phyloP scores from a whole-genome alignment of 2,888 invertebrate species.

The Mechanitis messenoides region DNA sequence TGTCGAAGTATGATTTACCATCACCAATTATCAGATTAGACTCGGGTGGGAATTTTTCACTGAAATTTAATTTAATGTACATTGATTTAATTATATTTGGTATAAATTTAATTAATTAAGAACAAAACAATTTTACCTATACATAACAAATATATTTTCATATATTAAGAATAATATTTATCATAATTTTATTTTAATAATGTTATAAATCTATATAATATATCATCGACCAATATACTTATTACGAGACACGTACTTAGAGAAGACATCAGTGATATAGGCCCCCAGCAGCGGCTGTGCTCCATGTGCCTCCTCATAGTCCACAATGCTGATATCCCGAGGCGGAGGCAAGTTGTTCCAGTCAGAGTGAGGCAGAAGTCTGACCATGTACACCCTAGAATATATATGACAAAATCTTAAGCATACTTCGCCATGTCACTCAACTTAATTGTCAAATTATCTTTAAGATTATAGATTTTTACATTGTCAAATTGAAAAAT shows the following conservation, averaged over 20 bases:
- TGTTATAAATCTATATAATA: too few species aligned
- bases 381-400: constrained; percentile 83
- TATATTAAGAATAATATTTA: too few species aligned
- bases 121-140: too few species aligned
- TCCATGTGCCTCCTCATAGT: constrained; percentile 84
- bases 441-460: too few species aligned
- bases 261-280: constrained; percentile 90
- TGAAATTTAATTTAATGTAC: constrained; percentile 36
- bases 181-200: too few species aligned
- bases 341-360: constrained; percentile 82
- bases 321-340: constrained; percentile 80
- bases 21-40: constrained; percentile 86
- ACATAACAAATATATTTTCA: too few species aligned
- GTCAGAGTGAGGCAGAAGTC: constrained; percentile 78
- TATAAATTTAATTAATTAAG: too few species aligned
- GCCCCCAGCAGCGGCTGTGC: constrained; percentile 81
- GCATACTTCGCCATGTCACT: too few species aligned
- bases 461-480: background rate
- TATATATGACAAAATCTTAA: background rate
- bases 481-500: background rate
- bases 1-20: constrained; percentile 55
- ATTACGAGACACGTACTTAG: constrained; percentile 71
- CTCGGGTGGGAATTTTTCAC: constrained; percentile 75
- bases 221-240: too few species aligned
- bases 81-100: too few species aligned